phyloP scores from a whole-genome alignment of 2,888 invertebrate species.

The Tetranychus piercei region DNA sequence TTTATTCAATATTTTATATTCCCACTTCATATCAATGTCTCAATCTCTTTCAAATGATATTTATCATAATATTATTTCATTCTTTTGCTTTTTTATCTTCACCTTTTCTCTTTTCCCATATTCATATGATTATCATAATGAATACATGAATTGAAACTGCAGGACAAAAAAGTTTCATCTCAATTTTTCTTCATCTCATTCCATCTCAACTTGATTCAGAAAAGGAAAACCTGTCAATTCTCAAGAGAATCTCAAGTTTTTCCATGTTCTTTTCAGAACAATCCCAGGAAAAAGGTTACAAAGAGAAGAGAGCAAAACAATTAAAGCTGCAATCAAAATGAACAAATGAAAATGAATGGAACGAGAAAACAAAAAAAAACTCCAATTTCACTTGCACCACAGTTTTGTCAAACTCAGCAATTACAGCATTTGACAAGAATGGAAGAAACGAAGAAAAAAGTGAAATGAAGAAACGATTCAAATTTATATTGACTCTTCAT shows the following conservation, averaged over 20 bases:
- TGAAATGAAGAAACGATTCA: too few relatives aligned
- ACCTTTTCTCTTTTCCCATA: too few relatives aligned
- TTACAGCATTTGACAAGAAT: too few relatives aligned
- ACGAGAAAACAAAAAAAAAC: too few relatives aligned
- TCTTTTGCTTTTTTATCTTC: neutral
- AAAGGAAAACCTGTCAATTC: neutral
- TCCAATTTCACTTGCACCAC: too few relatives aligned
- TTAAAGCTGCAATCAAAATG: too few relatives aligned
- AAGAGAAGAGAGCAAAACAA: neutral
- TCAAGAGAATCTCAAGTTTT: neutral
- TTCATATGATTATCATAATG: neutral
- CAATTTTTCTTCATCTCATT: neutral
- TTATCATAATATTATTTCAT: neutral
- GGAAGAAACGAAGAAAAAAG: too few relatives aligned
- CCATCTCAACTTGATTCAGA: neutral
- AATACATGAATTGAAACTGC: neutral
- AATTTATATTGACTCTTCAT: too few relatives aligned
- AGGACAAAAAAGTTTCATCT: neutral
- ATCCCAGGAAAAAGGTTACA: neutral
- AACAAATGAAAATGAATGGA: too few relatives aligned
- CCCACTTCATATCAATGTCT: slow-evolving; percentile 1
- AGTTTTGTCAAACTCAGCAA: too few relatives aligned
- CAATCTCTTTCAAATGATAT: neutral
- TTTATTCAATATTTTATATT: neutral
- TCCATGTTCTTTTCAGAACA: neutral